These are phyloP conservation scores for Carassius auratus DNA, from an alignment of 2,113 vertebrate genomes.

Conservation along the genomic window DNA sequence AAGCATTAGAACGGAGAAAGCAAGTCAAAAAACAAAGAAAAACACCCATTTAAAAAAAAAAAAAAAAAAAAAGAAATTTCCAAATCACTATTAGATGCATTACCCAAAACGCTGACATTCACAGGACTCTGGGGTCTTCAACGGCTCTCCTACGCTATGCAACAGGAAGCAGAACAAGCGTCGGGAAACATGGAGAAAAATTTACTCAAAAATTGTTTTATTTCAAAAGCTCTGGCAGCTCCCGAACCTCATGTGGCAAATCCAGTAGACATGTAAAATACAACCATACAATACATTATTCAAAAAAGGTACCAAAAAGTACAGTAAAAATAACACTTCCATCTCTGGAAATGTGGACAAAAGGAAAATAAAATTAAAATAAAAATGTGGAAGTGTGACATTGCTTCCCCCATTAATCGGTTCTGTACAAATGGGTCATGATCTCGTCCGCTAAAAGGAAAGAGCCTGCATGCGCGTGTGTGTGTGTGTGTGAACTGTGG, in stretches of 20 bases:
- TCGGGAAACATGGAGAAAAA: slow-evolving; percentile 66
- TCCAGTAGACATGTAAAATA: slow-evolving; percentile 99
- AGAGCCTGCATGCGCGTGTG: slow-evolving; percentile 24
- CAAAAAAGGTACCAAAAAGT: slow-evolving; percentile 99
- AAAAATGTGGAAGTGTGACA: slow-evolving; percentile 97
- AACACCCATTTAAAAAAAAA: too few relatives aligned
- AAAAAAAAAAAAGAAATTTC: slow-evolving; percentile 59
- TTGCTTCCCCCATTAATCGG: slow-evolving; percentile 93
- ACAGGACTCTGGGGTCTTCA: slow-evolving; percentile 67
- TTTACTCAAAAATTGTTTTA: slow-evolving; percentile 81
- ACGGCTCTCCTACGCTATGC: slow-evolving; percentile 63
- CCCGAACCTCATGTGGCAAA: slow-evolving; percentile 85
- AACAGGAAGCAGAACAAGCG: slow-evolving; percentile 68
- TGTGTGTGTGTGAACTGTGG: slow-evolving; percentile 22
- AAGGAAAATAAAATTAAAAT: slow-evolving; percentile 83
- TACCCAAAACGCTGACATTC: slow-evolving; percentile 71
- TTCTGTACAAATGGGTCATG: slow-evolving; percentile 87
- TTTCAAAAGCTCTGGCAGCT: slow-evolving; percentile 93
- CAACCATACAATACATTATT: slow-evolving; percentile 99
- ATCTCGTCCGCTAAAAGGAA: slow-evolving; percentile 48
- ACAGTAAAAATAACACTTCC: slow-evolving; percentile 99
- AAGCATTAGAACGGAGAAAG: slow-evolving; percentile 69
- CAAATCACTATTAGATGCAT: slow-evolving; percentile 63
- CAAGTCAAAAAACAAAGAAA: slow-evolving; percentile 70
- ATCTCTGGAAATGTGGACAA: slow-evolving; percentile 96